These are phyloP conservation scores for Dromaius novaehollandiae DNA, from an alignment of 2,113 vertebrate genomes.

Conservation along the genomic window DNA sequence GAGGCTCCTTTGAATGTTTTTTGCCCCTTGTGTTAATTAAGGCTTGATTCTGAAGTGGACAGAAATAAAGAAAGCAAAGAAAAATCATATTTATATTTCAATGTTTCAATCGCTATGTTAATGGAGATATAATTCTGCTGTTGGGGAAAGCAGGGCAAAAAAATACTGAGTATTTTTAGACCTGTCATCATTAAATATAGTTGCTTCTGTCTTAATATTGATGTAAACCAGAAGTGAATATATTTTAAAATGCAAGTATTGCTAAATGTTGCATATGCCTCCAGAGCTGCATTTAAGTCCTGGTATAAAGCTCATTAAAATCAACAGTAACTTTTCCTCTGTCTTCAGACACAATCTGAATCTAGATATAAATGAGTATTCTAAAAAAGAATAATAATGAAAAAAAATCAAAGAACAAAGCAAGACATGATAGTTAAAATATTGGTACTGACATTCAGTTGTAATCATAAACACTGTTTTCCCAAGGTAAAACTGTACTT, in stretches of 20 bases:
- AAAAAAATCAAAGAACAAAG: background rate
- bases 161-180: constrained; percentile 53
- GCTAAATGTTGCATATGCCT: background rate
- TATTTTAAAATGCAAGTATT: constrained; percentile 38
- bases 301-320: constrained; percentile 10
- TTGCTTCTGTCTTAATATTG: constrained; percentile 33
- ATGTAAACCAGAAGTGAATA: constrained; percentile 54
- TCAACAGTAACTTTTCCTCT: background rate
- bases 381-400: background rate
- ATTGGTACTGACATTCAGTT: background rate
- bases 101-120: constrained; percentile 45
- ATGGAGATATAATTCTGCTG: constrained; percentile 32
- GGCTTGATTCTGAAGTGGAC: constrained; percentile 13
- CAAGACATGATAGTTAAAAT: background rate
- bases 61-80: constrained; percentile 39
- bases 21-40: constrained; percentile 20
- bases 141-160: background rate
- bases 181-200: constrained; percentile 35
- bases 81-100: constrained; percentile 41
- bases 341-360: background rate
- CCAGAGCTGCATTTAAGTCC: background rate
- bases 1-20: background rate
- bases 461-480: background rate
- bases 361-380: background rate
- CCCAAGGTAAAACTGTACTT: background rate